Evolutionary conservation across 1,140 invertebrate genomes (phyloP).

Genomic region (Drosophila orosa): DNA sequence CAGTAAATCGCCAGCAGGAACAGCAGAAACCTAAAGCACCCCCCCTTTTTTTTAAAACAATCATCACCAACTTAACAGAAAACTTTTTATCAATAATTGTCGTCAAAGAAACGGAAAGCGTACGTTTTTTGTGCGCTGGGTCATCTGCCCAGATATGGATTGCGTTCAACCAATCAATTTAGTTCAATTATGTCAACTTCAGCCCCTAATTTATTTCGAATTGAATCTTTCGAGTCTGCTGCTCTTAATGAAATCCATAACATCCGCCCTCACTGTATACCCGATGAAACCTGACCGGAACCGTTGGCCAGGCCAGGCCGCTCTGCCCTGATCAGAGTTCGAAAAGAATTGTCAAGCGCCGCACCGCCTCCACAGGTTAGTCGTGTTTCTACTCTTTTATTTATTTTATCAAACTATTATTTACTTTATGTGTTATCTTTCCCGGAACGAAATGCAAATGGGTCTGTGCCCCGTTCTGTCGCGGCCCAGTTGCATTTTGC

Average conservation of each 20-base stretch:
- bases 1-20: constrained; percentile 53
- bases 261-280: constrained; percentile 24
- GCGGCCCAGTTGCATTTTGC: constrained; percentile 19
- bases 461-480: not conserved
- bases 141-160: constrained; percentile 11
- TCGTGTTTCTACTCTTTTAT: constrained; percentile 80
- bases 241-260: constrained; percentile 3
- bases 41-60: not conserved
- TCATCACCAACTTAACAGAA: constrained; percentile 1
- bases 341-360: constrained; percentile 69
- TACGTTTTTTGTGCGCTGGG: constrained; percentile 1
- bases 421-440: constrained; percentile 56
- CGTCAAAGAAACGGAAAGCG: not conserved
- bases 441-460: constrained; percentile 38
- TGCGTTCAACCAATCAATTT: constrained; percentile 32
- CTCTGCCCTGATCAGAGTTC: constrained; percentile 73
- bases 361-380: constrained; percentile 75
- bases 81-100: constrained; percentile 5
- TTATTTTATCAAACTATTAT: constrained; percentile 63
- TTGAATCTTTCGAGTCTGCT: constrained; percentile 24
- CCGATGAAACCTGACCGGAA: constrained; percentile 70
- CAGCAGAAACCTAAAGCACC: not conserved
- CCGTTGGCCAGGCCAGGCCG: constrained; percentile 71
- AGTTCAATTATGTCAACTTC: constrained; percentile 51
- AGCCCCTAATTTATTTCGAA: constrained; percentile 43